Base-by-base conservation (phyloP, 2,888 invertebrate genomes). In the Noctua pronuba region DNA sequence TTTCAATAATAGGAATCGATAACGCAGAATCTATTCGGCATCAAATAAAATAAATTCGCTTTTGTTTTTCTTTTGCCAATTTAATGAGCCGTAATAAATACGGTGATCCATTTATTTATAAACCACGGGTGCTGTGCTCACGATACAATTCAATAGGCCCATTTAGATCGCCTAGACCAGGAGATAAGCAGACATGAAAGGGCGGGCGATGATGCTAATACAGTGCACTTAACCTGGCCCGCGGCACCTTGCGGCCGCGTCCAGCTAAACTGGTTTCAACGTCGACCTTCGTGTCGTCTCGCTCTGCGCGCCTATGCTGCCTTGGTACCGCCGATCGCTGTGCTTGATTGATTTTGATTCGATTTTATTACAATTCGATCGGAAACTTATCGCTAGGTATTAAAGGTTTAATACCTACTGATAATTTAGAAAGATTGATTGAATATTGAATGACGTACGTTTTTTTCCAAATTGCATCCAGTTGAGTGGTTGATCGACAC, bases 151-250 rank as follows among this genome's bases (percentile, higher is more conserved):
- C 94, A 95, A 95, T 95, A 93, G 95, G 92, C 92, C 91, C 93
- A 94, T 95, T 95, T 95, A 94, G 94, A 95, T 93, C 89, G 93
- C 90, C 93, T 93, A 94, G 94, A 93, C 93, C 88, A 91, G 92
- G 91, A 94, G 96, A 96, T 96, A 95, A 96, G 95, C 92, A 92
- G 93, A 95, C 95, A 94, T 94, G 94, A 95, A 96, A 96, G 95
- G 95, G 95, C 95, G 92, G 93, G 92, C 95, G 95, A 94, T 94
- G 95, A 95, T 94, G 94, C 92, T 96, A 96, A 95, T 95, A 94
- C 94, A 94, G 93, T 94, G 95, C 95, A 95, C 95, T 95, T 95
- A 96, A 95, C 94, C 94, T 92, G 94, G 94, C 94, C 94, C 90
- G 90, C 93, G 94, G 95, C 96, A 96, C 96, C 96, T 96, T 96